Evolutionary conservation across 1,140 invertebrate species (phyloP).

Genomic region (Leguminivora glycinivorella): DNA sequence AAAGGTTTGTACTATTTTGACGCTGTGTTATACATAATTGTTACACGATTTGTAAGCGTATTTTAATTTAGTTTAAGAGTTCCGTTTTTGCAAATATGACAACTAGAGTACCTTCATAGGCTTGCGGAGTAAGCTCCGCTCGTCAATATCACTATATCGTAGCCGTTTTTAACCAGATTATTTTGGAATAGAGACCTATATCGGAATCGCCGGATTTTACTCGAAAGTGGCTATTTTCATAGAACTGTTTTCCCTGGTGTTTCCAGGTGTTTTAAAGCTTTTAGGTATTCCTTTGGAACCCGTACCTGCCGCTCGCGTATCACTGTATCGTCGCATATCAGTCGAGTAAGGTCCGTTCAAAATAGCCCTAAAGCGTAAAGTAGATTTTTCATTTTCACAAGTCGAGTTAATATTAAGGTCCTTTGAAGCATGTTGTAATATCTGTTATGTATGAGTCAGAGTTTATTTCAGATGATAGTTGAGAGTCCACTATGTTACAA

Average conservation of each 20-base stretch:
- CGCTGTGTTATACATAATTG: constrained; percentile 38
- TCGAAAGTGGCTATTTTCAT: constrained; percentile 64
- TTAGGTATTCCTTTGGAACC: constrained; percentile 28
- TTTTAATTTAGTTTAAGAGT: constrained; percentile 35
- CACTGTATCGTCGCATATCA: constrained; percentile 53
- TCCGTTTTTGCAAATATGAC: constrained; percentile 31
- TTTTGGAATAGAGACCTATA: constrained; percentile 54
- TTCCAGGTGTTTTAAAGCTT: constrained; percentile 36
- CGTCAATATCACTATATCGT: constrained; percentile 18
- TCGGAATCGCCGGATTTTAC: constrained; percentile 41
- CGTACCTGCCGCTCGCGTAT: constrained; percentile 33
- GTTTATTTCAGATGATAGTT: constrained; percentile 13
- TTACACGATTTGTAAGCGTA: constrained; percentile 33
- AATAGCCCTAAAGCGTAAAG: constrained; percentile 35
- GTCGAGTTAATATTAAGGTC: constrained; percentile 11
- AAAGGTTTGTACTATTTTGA: constrained; percentile 43
- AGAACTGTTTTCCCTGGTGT: constrained; percentile 54
- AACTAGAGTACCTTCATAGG: constrained; percentile 11
- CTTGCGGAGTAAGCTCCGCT: not conserved
- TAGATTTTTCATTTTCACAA: constrained; percentile 42
- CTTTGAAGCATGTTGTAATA: not conserved
- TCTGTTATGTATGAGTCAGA: constrained; percentile 2
- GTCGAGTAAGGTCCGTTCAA: constrained; percentile 38
- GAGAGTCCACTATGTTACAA: not conserved
- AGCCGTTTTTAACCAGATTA: constrained; percentile 61